Evolutionary conservation across 35 echinoderm and acorn worm species (phyloP).

Genomic region (Ophioderma brevispina): DNA sequence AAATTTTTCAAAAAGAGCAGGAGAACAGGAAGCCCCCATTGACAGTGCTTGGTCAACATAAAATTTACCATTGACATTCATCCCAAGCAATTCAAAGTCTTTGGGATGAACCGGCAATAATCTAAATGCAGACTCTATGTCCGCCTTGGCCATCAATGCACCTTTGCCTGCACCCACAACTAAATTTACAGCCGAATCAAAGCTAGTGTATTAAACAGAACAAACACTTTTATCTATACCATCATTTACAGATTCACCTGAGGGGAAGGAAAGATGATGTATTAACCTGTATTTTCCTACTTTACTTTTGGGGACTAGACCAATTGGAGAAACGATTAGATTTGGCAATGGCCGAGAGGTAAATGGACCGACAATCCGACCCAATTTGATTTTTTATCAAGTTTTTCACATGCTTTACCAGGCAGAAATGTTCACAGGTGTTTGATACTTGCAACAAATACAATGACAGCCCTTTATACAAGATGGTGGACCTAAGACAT

Average conservation of each 20-base stretch:
- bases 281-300: constrained; percentile 24
- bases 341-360: background rate
- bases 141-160: constrained; percentile 18
- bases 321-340: constrained; percentile 39
- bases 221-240: background rate
- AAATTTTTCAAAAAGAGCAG: constrained; percentile 19
- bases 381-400: no score
- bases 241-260: constrained; percentile 21
- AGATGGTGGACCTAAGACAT: no score
- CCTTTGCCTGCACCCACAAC: background rate
- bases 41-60: constrained; percentile 31
- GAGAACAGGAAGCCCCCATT: constrained; percentile 10
- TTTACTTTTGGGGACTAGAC: constrained; percentile 25
- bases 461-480: no score
- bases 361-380: no score
- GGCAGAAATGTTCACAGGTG: no score
- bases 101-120: constrained; percentile 8
- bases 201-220: constrained; percentile 3
- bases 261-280: constrained; percentile 10
- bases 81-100: constrained; percentile 22
- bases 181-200: constrained; percentile 7
- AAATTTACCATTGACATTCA: constrained; percentile 12
- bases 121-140: constrained; percentile 44
- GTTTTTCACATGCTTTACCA: no score
- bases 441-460: background rate